A percentile compares a stretch with the other conserved stretches of the same genome.
Conservation (phyloP, 2,113 vertebrate genomes). For the Istiophorus platypterus region DNA sequence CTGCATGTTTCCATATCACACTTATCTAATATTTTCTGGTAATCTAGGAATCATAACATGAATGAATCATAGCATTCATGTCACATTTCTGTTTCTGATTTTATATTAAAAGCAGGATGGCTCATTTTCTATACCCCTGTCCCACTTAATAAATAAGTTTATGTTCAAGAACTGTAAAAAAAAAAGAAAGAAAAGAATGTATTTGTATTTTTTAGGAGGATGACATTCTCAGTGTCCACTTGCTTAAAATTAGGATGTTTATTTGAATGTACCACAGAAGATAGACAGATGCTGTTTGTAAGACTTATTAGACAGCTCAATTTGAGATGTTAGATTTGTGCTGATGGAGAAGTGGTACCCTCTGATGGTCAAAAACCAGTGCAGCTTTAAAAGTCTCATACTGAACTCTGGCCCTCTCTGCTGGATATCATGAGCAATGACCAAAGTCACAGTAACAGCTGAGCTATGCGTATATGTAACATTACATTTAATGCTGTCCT, state of each 20-base stretch:
- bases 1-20: not conserved
- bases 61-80: not conserved
- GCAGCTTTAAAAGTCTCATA: fast-evolving
- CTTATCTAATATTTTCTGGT: not conserved
- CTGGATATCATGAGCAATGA: slow-evolving; percentile 10
- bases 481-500: no score
- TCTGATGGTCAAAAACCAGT: slow-evolving; percentile 51
- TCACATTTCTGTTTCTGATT: not conserved
- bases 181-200: no score
- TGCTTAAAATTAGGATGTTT: not conserved
- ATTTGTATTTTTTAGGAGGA: no score
- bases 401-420: slow-evolving; percentile 21
- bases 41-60: not conserved
- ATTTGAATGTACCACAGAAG: not conserved
- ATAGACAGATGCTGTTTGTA: not conserved
- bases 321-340: slow-evolving; percentile 1
- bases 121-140: not conserved
- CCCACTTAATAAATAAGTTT: no score
- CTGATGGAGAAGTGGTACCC: slow-evolving; percentile 12
- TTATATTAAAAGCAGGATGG: not conserved
- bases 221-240: not conserved
- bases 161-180: not conserved
- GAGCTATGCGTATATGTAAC: not conserved
- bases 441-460: not conserved
- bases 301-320: slow-evolving; percentile 18